phyloP scores from a whole-genome alignment of 1,140 invertebrate species.

The Papilio helenus region DNA sequence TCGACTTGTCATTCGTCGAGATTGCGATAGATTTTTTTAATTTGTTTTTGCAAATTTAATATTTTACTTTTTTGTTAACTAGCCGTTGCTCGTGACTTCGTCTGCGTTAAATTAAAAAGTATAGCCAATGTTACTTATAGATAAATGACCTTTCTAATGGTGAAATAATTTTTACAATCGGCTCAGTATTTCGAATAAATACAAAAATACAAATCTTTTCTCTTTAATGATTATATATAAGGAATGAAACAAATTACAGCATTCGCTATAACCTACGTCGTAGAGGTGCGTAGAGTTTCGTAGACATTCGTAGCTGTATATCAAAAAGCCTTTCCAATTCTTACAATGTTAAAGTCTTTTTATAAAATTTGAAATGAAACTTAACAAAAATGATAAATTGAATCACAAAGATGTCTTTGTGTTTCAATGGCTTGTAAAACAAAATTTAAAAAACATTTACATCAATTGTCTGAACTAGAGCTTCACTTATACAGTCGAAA shows the following conservation, averaged over 20 bases:
- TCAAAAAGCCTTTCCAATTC: background rate
- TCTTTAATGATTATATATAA: too few species aligned
- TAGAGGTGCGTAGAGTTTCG: conserved; percentile 16
- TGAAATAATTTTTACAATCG: too few species aligned
- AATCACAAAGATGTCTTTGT: background rate
- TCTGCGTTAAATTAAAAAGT: too few species aligned
- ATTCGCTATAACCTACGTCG: background rate
- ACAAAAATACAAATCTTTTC: too few species aligned
- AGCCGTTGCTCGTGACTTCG: too few species aligned
- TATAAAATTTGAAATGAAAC: background rate
- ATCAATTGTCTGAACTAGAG: background rate
- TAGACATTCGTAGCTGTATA: conserved; percentile 14
- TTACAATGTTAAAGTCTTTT: background rate
- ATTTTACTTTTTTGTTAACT: background rate
- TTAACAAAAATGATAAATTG: background rate
- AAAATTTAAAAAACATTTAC: too few species aligned
- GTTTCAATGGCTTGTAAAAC: background rate
- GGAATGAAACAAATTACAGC: background rate
- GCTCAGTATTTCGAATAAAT: too few species aligned
- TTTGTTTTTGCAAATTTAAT: conserved; percentile 16
- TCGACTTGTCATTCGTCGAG: conserved; percentile 37
- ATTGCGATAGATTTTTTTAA: conserved; percentile 35
- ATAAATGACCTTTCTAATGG: too few species aligned
- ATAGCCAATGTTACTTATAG: too few species aligned
- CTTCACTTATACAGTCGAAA: background rate